Conservation (phyloP, 2,113 vertebrate genomes). For the Alces alces region DNA sequence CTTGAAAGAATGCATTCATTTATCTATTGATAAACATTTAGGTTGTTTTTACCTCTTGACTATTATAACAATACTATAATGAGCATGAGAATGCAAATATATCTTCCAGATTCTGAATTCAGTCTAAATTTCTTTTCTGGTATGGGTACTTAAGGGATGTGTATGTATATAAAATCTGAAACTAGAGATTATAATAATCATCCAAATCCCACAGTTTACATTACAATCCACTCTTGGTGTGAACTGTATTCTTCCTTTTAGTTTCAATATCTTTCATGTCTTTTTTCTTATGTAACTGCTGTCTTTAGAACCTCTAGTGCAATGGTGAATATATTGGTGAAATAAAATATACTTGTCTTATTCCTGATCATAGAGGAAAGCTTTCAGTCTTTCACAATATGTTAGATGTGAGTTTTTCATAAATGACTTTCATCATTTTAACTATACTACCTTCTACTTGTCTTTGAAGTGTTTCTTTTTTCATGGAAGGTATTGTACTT, state of each 20-base stretch:
- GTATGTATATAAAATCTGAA: not conserved
- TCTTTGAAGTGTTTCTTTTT: not conserved
- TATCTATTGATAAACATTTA: not conserved
- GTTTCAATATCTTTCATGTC: not conserved
- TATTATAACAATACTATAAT: not conserved
- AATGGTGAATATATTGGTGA: not conserved
- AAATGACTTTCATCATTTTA: not conserved
- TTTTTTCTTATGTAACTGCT: not conserved
- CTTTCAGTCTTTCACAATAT: not conserved
- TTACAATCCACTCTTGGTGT: not conserved
- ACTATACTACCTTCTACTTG: not conserved
- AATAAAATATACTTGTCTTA: not conserved
- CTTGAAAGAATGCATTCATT: not conserved
- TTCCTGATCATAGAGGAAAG: not conserved
- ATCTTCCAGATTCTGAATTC: not conserved
- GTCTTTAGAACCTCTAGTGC: not conserved
- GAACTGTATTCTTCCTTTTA: not conserved
- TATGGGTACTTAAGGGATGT: not conserved
- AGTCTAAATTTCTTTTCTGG: not conserved
- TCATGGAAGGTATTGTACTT: not conserved
- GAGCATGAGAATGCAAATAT: not conserved
- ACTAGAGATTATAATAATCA: not conserved
- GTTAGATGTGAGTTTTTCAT: not conserved
- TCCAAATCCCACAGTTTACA: not conserved
- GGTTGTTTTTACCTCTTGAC: not conserved